A percentile compares a stretch with the other conserved stretches of the same genome.
phyloP scores from a whole-genome alignment of 2,113 vertebrate genomes.

The Riparia riparia region DNA sequence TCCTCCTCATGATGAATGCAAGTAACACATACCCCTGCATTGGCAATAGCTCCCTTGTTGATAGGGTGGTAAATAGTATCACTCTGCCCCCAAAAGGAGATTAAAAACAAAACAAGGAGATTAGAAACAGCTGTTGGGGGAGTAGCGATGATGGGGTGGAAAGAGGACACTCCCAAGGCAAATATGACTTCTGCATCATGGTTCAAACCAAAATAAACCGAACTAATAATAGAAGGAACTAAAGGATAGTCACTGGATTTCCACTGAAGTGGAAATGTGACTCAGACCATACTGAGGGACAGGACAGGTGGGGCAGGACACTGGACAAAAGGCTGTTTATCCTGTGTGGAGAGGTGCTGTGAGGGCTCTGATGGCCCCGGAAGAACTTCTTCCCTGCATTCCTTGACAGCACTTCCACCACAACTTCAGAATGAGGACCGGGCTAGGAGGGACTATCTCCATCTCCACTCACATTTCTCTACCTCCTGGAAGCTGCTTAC shows the following conservation, averaged over 20 bases:
- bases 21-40: neutral
- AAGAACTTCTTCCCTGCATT: neutral
- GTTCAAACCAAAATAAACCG: slow-evolving; percentile 54
- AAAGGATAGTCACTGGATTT: neutral
- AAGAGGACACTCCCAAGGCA: slow-evolving; percentile 54
- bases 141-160: neutral
- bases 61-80: neutral
- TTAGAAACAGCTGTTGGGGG: slow-evolving; percentile 38
- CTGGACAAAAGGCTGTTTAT: neutral
- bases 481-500: neutral
- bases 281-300: neutral
- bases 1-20: neutral
- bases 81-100: neutral
- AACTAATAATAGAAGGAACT: slow-evolving; percentile 49
- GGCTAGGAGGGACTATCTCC: neutral
- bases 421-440: fast-evolving
- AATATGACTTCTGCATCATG: slow-evolving; percentile 34
- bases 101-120: slow-evolving; percentile 55
- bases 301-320: neutral
- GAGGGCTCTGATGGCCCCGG: neutral
- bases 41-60: neutral
- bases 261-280: neutral
- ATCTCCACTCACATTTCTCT: neutral
- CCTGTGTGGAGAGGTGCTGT: neutral
- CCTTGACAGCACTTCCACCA: neutral